Percentiles rank a stretch among this genome's conserved stretches.
Evolutionary conservation across 2,797 vertebrate genomes (phyloP).

Genomic region (Sebastolobus altivelis): DNA sequence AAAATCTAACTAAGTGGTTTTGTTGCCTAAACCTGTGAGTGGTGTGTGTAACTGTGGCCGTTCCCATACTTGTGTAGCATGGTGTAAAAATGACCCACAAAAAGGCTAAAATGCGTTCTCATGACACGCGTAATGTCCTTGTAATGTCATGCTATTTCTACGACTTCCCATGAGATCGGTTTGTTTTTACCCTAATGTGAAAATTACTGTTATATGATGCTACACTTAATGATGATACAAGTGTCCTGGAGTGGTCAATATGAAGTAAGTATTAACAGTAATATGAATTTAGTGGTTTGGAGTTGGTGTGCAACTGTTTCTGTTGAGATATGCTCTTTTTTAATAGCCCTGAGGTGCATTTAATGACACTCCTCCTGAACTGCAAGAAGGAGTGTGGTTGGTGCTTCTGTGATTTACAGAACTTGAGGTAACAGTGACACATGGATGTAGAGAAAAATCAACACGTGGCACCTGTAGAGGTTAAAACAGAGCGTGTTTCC

Average conservation of each 20-base stretch:
- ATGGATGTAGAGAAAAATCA: not conserved
- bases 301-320: not conserved
- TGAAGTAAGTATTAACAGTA: not conserved
- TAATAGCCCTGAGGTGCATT: not conserved
- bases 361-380: not conserved
- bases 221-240: not conserved
- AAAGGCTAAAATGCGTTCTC: not conserved
- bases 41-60: too few relatives aligned
- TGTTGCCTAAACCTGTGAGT: too few relatives aligned
- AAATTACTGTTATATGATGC: too few relatives aligned
- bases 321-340: not conserved
- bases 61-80: accelerated
- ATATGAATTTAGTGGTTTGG: not conserved
- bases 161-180: too few relatives aligned
- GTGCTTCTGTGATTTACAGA: not conserved
- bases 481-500: not conserved
- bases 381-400: not conserved
- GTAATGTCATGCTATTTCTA: too few relatives aligned
- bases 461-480: conserved; percentile 1
- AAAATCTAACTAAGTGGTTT: too few relatives aligned
- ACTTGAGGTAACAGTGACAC: not conserved
- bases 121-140: not conserved
- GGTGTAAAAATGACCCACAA: not conserved
- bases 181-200: too few relatives aligned
- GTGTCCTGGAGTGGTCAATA: not conserved